These are phyloP conservation scores for Dicrurus megarhynchus DNA, from an alignment of 2,113 vertebrate genomes.

Conservation along the genomic window DNA sequence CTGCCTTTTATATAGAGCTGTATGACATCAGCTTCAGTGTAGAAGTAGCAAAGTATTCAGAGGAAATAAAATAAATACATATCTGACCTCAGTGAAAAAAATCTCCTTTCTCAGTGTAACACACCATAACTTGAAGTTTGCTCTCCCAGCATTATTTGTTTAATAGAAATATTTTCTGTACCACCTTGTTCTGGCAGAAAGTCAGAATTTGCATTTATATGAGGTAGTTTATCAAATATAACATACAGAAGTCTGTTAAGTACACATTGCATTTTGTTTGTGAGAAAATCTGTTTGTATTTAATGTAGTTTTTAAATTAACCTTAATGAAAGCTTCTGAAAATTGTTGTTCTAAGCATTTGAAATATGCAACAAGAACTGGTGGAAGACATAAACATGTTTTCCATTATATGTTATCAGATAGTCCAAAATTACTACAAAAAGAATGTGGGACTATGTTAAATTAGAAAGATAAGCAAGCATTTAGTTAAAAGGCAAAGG, in stretches of 20 bases:
- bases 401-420: constrained; percentile 88
- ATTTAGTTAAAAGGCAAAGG: constrained; percentile 82
- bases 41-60: constrained; percentile 49
- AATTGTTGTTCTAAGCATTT: constrained; percentile 88
- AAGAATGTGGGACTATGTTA: constrained; percentile 83
- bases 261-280: constrained; percentile 87
- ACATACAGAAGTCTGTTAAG: constrained; percentile 86
- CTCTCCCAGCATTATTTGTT: constrained; percentile 83
- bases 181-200: constrained; percentile 87
- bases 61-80: constrained; percentile 35
- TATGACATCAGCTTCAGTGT: neutral
- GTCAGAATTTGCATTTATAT: constrained; percentile 90
- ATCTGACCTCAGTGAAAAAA: constrained; percentile 42
- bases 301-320: constrained; percentile 86
- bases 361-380: constrained; percentile 82
- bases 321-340: constrained; percentile 86
- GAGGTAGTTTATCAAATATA: constrained; percentile 87
- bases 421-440: constrained; percentile 84
- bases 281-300: constrained; percentile 87
- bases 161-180: constrained; percentile 85
- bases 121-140: constrained; percentile 72
- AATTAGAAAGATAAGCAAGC: constrained; percentile 86
- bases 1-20: neutral
- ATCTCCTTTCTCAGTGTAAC: constrained; percentile 45
- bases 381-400: constrained; percentile 82